Evolutionary conservation across 2,113 vertebrate species (phyloP).

Genomic region (Noturus placidus): DNA sequence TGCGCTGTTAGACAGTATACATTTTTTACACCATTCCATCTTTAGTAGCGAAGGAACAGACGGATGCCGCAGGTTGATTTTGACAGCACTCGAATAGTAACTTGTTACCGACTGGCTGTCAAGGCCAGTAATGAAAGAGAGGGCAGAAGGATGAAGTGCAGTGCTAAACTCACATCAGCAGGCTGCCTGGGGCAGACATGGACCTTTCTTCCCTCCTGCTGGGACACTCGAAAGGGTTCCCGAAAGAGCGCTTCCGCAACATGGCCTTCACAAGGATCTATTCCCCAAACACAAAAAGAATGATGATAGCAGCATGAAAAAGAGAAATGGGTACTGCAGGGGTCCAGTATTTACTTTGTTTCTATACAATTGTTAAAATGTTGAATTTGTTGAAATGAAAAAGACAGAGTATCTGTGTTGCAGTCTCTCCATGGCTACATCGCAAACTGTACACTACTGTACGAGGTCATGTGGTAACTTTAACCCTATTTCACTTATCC

Average conservation of each 20-base stretch:
- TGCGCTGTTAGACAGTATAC: background rate
- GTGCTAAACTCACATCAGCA: conserved; percentile 82
- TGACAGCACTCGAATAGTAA: background rate
- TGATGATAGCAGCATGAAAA: background rate
- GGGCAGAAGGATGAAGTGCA: background rate
- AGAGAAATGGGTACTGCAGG: background rate
- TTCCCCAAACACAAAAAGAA: background rate
- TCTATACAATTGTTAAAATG: no score
- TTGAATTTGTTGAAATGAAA: background rate
- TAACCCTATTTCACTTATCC: background rate
- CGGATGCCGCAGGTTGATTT: no score
- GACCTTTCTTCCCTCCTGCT: conserved; percentile 87
- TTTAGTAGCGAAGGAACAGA: background rate
- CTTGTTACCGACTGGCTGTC: background rate
- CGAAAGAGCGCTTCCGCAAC: conserved; percentile 95
- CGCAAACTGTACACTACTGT: background rate
- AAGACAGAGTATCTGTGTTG: background rate
- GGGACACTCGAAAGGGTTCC: conserved; percentile 91
- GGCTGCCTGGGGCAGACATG: conserved; percentile 90
- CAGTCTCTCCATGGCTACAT: background rate
- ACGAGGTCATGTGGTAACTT: background rate
- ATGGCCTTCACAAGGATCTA: conserved; percentile 98
- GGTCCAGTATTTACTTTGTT: background rate
- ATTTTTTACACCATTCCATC: background rate
- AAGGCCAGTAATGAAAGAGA: background rate